A percentile compares a stretch with the other conserved stretches of the same genome.
phyloP scores from a whole-genome alignment of 2,113 vertebrate genomes.

The Coracopsis vasa region DNA sequence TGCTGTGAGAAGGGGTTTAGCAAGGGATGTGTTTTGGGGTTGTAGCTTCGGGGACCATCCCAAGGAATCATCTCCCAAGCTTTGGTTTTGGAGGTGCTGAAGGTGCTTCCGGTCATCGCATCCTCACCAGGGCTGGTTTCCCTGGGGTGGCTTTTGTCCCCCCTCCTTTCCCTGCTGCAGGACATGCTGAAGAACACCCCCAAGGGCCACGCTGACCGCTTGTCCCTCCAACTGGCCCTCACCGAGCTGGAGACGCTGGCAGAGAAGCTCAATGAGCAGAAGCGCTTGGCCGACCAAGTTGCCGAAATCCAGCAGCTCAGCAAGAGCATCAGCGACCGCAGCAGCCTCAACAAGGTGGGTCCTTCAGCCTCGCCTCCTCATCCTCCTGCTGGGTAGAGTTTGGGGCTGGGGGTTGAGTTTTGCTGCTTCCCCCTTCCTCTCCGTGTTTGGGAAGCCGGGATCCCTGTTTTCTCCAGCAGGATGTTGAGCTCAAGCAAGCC shows the following conservation, averaged over 20 bases:
- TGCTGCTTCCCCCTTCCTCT: background rate
- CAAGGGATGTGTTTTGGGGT: accelerated
- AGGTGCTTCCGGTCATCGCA: accelerated
- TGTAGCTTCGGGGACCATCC: background rate
- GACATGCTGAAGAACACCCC: slow-evolving; percentile 98
- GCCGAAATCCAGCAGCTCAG: slow-evolving; percentile 94
- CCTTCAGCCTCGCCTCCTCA: background rate
- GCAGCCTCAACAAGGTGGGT: slow-evolving; percentile 88
- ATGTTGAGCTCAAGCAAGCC: background rate
- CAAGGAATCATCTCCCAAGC: background rate
- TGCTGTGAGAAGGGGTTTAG: background rate
- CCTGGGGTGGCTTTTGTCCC: background rate
- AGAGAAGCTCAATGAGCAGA: slow-evolving; percentile 95
- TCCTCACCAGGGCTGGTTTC: background rate
- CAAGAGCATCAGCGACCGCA: slow-evolving; percentile 88
- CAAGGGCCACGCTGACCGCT: slow-evolving; percentile 86
- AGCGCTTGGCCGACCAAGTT: slow-evolving; percentile 91
- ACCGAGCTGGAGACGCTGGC: slow-evolving; percentile 94
- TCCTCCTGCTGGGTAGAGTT: accelerated
- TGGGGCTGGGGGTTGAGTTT: background rate
- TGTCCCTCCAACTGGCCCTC: slow-evolving; percentile 93
- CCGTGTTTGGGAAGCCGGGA: accelerated
- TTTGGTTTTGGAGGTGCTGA: background rate
- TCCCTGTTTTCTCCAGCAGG: background rate
- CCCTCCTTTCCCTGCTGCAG: slow-evolving; percentile 44